Evolutionary conservation across 2,797 vertebrate species (phyloP), one percentile per base, ranked within the genome.

Genomic region (Melanotaenia parkinsoni): DNA sequence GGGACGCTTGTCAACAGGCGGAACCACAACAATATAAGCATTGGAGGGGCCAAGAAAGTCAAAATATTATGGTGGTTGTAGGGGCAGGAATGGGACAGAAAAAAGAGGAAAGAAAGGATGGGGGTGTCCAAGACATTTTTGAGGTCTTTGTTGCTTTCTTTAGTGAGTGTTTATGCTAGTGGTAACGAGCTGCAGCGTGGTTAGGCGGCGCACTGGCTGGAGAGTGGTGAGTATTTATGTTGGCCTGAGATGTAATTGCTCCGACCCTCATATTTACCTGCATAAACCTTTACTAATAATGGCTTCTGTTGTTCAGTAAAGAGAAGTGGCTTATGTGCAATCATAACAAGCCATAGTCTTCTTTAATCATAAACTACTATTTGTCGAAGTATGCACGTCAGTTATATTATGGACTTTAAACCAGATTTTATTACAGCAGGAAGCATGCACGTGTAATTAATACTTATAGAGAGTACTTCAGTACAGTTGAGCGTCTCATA

Each of bases 161-260:
- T 85, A 72, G 72, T 68, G 3, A 67, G 70, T 90, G 90, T 91
- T 92, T 91, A 89, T 83, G 57, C 71, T 76, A 57, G 80, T 59
- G 76, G 77, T 85, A 85, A 87, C 12, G 28, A 83, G 83, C 78
- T 76, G 70, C 79, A 80, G 73, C 0, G 7, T 51, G 58, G 70
- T 66, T 33, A 24, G 80, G 60, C 53, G 6, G 56, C 72, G 8
- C 30, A 62, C 74, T n/a, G 35, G 57, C 74, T 79, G 65, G 50
- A 83, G 70, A 91, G 70, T 70, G 79, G 84, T 70, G 60, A 30
- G 30, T 90, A 76, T 90, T 92, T 89, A 76, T 78, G 72, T 80
- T 80, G 68, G 58, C 66, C 73, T 67, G 30, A 80, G 74, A 86
- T 67, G 73, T 76, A 72, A 67, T 56, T 88, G 64, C 67, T 76